These are phyloP conservation scores for Pomacea canaliculata DNA, from an alignment of 2,888 invertebrate genomes.

Conservation along the genomic window DNA sequence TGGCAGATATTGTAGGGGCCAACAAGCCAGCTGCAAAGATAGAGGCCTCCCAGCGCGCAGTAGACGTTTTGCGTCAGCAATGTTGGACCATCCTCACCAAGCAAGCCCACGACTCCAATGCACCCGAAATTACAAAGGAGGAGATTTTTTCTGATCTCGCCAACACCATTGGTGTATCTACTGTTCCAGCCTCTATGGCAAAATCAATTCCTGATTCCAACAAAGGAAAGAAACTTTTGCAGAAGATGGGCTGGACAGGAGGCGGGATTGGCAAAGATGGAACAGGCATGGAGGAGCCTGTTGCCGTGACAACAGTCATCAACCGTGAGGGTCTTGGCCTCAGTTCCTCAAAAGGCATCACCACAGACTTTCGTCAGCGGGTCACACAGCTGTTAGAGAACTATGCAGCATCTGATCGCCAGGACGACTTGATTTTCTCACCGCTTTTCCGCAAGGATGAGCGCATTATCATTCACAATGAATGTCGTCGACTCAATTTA, in stretches of 20 bases:
- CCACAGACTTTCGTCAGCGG: constrained; percentile 50
- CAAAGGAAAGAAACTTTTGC: constrained; percentile 76
- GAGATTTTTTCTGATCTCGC: constrained; percentile 53
- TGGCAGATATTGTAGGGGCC: constrained; percentile 43
- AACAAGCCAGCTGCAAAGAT: constrained; percentile 48
- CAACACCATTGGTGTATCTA: constrained; percentile 20
- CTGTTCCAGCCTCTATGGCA: not conserved
- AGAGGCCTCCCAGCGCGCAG: constrained; percentile 45
- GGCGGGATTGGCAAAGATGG: constrained; percentile 77
- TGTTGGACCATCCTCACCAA: constrained; percentile 65
- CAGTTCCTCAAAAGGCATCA: constrained; percentile 45
- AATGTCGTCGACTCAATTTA: constrained; percentile 69
- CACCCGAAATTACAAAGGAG: constrained; percentile 45
- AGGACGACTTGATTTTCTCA: constrained; percentile 70
- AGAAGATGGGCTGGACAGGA: constrained; percentile 81
- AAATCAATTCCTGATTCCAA: constrained; percentile 67
- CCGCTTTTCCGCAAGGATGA: constrained; percentile 70
- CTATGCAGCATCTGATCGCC: constrained; percentile 61
- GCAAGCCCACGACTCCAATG: constrained; percentile 50
- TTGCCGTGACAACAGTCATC: constrained; percentile 61
- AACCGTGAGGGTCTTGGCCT: constrained; percentile 65
- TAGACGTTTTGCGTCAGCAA: constrained; percentile 47
- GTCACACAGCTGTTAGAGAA: constrained; percentile 59
- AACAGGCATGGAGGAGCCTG: constrained; percentile 78
- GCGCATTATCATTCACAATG: constrained; percentile 69